Base-by-base conservation (phyloP, 1,140 invertebrate species). In the fruit fly (Drosophila melanogaster) region DNA sequence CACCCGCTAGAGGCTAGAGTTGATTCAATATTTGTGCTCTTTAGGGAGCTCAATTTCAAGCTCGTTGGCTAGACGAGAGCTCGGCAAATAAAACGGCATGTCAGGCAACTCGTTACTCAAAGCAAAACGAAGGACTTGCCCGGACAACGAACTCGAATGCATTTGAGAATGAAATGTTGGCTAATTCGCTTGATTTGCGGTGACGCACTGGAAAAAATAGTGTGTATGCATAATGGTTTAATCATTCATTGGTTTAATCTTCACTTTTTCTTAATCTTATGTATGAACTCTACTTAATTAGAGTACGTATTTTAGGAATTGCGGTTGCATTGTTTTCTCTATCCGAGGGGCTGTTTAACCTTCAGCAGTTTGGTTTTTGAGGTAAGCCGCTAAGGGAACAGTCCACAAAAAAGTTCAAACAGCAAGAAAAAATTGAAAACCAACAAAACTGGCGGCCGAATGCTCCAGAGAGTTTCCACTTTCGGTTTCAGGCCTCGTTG, bases 391-490 rank as follows among this genome's bases (percentile, higher is more conserved):
- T 61, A 38, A 71, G 51, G 67, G 22, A 55, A 44, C 17, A 24
- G 26, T 17, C 41, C 50, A 61, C 30, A 51, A 56, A 46, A 57
- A 44, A 54, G 37, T 30, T 58, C 49, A 7, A 58, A 55, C 26
- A 55, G 14, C 24, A 19, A 38, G 55, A 56, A 56, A 8, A 44
- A 76, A 55, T 44, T 37, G 26, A 57, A 49, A 44, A 38, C 41
- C 59, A 35, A 65, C 62, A 64, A 56, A 38, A 40, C 43, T 38
- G 43, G 24, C 38, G 41, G 22, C 38, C 40, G 30, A 72, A 75
- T 71, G 60, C 83, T 89, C 83, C 62, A 89, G 79, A 87, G 84
- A 89, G 67, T 80, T 87, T 58, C 74, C 79, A 87, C 66, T 89
- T 89, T 89, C 81, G 61, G 75, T 87, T 87, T 86, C 83, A 78